Evolutionary conservation across 1,140 invertebrate species (phyloP).

Genomic region (Drosophila fuyamai): DNA sequence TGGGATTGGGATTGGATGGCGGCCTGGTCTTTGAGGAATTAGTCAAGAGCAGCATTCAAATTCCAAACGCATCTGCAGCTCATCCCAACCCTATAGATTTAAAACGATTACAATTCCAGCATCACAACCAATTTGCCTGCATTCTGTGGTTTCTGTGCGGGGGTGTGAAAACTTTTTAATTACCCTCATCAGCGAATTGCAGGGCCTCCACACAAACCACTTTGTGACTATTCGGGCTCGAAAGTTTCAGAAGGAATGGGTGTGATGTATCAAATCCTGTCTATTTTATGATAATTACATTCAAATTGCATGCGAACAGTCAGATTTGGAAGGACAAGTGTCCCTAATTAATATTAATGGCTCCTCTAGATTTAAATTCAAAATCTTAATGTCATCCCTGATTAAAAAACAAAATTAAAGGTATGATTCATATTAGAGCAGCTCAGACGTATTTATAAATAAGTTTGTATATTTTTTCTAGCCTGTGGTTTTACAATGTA

Average conservation of each 20-base stretch:
- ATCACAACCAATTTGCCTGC: constrained; percentile 47
- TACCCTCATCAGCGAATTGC: constrained; percentile 76
- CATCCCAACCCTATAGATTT: constrained; percentile 32
- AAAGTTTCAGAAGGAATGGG: constrained; percentile 11
- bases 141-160: constrained; percentile 37
- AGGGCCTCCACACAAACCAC: constrained; percentile 37
- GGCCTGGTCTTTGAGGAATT: constrained; percentile 24
- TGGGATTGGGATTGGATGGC: too few species aligned
- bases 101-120: constrained; percentile 40
- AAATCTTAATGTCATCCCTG: too few species aligned
- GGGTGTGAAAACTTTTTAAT: constrained; percentile 72
- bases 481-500: too few species aligned
- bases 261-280: constrained; percentile 32
- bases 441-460: too few species aligned
- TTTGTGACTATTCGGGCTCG: constrained; percentile 16
- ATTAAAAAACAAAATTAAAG: too few species aligned
- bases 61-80: constrained; percentile 15
- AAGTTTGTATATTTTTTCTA: too few species aligned
- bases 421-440: too few species aligned
- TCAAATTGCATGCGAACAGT: constrained; percentile 25
- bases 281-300: constrained; percentile 60
- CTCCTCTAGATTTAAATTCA: neutral
- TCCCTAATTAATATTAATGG: constrained; percentile 60
- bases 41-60: constrained; percentile 13
- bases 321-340: neutral